Percentiles rank a stretch among this genome's conserved stretches.
These are phyloP conservation scores for Nebria salina DNA, from an alignment of 2,888 invertebrate genomes.

Conservation along the genomic window DNA sequence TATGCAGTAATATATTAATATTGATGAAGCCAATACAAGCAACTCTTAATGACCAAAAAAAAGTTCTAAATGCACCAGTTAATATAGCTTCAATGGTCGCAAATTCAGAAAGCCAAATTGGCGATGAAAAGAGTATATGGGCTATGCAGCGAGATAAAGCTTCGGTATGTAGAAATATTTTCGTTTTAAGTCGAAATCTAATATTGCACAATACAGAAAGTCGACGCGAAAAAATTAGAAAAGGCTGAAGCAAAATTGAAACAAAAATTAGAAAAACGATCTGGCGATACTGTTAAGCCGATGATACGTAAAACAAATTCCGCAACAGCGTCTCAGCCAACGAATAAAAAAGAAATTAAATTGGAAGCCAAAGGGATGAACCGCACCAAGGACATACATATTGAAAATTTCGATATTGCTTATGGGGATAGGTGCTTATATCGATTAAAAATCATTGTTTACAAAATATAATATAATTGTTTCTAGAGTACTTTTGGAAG, in stretches of 20 bases:
- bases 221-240: slow-evolving; percentile 92
- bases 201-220: slow-evolving; percentile 72
- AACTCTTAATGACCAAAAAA: slow-evolving; percentile 71
- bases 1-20: slow-evolving; percentile 81
- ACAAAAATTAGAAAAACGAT: slow-evolving; percentile 90
- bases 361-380: slow-evolving; percentile 91
- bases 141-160: slow-evolving; percentile 84
- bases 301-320: slow-evolving; percentile 73
- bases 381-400: slow-evolving; percentile 91
- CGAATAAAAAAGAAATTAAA: slow-evolving; percentile 91
- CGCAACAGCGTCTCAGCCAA: slow-evolving; percentile 89
- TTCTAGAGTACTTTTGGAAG: slow-evolving; percentile 84
- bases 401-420: slow-evolving; percentile 98
- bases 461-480: too few relatives aligned
- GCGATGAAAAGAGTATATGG: slow-evolving; percentile 92
- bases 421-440: slow-evolving; percentile 87
- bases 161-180: slow-evolving; percentile 68
- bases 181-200: slow-evolving; percentile 6
- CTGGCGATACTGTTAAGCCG: slow-evolving; percentile 65
- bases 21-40: slow-evolving; percentile 77
- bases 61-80: slow-evolving; percentile 88
- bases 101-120: slow-evolving; percentile 73
- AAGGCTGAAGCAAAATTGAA: slow-evolving; percentile 95
- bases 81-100: slow-evolving; percentile 86
- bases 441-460: background rate